Percentiles rank a stretch among this genome's conserved stretches.
phyloP scores from a whole-genome alignment of 2,797 vertebrate genomes.

The Chaunax sp. region DNA sequence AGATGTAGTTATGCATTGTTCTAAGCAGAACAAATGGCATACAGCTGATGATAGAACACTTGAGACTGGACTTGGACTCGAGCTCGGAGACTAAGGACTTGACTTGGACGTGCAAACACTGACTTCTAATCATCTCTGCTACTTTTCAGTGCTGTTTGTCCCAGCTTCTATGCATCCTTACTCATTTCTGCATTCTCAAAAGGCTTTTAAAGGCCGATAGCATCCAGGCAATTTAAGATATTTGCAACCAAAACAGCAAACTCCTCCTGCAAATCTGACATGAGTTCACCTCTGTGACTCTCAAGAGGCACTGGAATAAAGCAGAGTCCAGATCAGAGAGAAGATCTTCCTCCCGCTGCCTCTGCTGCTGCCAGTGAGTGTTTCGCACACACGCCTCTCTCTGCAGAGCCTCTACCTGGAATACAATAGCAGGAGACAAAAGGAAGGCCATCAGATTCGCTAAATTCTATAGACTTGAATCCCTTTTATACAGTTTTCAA shows the following conservation, averaged over 20 bases:
- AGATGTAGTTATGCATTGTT: too few relatives aligned
- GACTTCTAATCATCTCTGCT: too few relatives aligned
- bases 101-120: too few relatives aligned
- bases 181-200: slow-evolving; percentile 37
- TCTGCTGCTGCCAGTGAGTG: slow-evolving; percentile 84
- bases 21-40: too few relatives aligned
- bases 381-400: slow-evolving; percentile 80
- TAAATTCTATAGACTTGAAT: not conserved
- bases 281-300: slow-evolving; percentile 43
- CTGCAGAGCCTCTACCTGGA: slow-evolving; percentile 85
- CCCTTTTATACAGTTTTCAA: not conserved
- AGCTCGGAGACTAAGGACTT: too few relatives aligned
- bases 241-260: slow-evolving; percentile 22
- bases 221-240: slow-evolving; percentile 3
- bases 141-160: too few relatives aligned
- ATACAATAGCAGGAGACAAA: slow-evolving; percentile 18
- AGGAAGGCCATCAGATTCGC: not conserved
- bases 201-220: not conserved
- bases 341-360: slow-evolving; percentile 83
- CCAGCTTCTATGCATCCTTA: not conserved
- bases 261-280: slow-evolving; percentile 59
- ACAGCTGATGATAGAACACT: too few relatives aligned
- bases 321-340: slow-evolving; percentile 78
- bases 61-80: too few relatives aligned
- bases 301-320: slow-evolving; percentile 65